Base-by-base conservation (phyloP, 2,113 vertebrate species). In the Petroica traversi region DNA sequence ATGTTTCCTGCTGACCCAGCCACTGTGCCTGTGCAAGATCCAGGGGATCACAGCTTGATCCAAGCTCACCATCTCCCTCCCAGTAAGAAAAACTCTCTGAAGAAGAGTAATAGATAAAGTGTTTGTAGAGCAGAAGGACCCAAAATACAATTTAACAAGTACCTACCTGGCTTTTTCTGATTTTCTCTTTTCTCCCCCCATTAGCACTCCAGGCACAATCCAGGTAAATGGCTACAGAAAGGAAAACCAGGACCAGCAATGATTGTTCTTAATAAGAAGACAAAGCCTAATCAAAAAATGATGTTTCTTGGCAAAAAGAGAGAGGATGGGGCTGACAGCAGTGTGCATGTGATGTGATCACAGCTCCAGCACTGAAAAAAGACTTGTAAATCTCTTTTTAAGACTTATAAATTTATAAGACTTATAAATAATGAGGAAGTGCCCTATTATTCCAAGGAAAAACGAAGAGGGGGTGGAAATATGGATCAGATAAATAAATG, bases 111-210 rank as follows among this genome's bases (percentile, higher is more conserved):
- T 61, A 89, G 67, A 85, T 45, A 61, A 88, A 92, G 29, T 67
- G 9, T 36, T 57, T 49, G 20, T 6, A 94, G 41, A 71, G 51
- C 19, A 92, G 26, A 83, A 82, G 54, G 68, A 72, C 45, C 29
- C 64, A 88, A 82, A 76, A 80, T 23, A 19, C 12, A n/a, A 26
- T 55, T 88, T n/a, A 76, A 83, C 48, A 63, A 77, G 43, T 19
- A 81, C 96, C 63, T 97, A 99, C 99, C 99, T 99, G 97, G 99
- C 99, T 94, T 99, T 99, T 97, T 99, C 99, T 0, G 99, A 98
- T 88, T 99, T 99, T 92, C 98, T 99, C 98, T 99, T 99, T 97
- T 99, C 99, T 97, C 99, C 99, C 38, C 99, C 99, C 99, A 99
- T 99, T 66, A 99, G 94, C n/a, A 99, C 98, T 49, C 99, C 99